Evolutionary conservation across 2,113 vertebrate species (phyloP).

Genomic region (Pollimyrus isidori): DNA sequence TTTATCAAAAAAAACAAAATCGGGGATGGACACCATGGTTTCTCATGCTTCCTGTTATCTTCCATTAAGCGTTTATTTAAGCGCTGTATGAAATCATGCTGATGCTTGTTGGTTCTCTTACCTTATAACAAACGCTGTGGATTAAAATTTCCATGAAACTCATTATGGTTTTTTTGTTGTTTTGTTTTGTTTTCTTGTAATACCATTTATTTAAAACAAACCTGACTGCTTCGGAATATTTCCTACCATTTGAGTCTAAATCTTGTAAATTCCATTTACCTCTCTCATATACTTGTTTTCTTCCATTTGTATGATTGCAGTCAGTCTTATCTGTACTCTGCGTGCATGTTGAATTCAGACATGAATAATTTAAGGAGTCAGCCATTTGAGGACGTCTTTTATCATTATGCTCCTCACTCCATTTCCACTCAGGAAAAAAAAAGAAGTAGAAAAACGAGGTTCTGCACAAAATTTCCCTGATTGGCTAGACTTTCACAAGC

Average conservation of each 20-base stretch:
- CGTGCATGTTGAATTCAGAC: conserved; percentile 1
- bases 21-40: background rate
- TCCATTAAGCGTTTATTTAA: background rate
- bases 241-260: background rate
- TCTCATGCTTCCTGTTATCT: background rate
- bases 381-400: conserved; percentile 4
- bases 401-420: background rate
- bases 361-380: conserved; percentile 17
- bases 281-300: background rate
- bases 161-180: background rate
- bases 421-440: background rate
- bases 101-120: background rate
- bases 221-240: background rate
- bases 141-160: background rate
- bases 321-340: background rate
- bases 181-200: background rate
- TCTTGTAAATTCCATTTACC: background rate
- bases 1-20: background rate
- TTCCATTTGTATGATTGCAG: background rate
- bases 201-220: background rate
- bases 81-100: background rate
- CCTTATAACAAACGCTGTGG: too few relatives aligned
- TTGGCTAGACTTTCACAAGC: background rate
- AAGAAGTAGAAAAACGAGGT: background rate
- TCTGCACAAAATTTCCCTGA: background rate